Base-by-base conservation (phyloP, 2,113 vertebrate genomes). In the Corythaeola cristata region DNA sequence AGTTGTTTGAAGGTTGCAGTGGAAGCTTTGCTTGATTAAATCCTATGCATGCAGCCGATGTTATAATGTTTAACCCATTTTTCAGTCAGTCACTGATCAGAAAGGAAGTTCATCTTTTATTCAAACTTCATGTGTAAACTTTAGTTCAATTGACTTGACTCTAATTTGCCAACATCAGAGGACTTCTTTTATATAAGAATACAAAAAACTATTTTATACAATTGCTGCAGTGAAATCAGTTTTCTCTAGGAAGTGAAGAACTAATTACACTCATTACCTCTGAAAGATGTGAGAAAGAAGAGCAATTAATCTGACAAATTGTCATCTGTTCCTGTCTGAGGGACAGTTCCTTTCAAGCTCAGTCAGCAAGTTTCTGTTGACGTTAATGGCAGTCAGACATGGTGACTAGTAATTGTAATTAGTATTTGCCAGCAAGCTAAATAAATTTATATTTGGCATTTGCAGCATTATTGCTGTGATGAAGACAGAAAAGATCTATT, bases 251-350 rank as follows among this genome's bases (percentile, higher is more conserved):
- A 91, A 91, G 32, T 71, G 63, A 90, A 79, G 88, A 97, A 82
- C 92, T 95, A 96, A 96, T 97, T 95, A 90, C 71, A 77, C 55
- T 94, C 78, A 91, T 95, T 96, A 66, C 82, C 45, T 93, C 75
- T 93, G 71, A 90, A 93, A 96, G 75, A 93, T 66, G 45, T 90
- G 93, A 93, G 56, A 77, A 94, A 79, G 91, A 85, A 44, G 26
- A 91, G 41, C 85, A 90, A 67, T 96, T 94, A 93, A 89, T 95
- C 67, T 85, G 78, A 88, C 45, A 89, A 89, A 85, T 85, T 77
- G 67, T 88, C 45, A 22, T 80, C 53, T 83, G 59, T 74, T 94
- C 15, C 32, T 88, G 19, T 69, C 37, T 91, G 71, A 83, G 41
- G 72, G 74, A 41, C 67, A 63, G 59, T 64, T 91, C 63, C 81